Evolutionary conservation across 1,140 invertebrate genomes (phyloP).

Genomic region (Orussus abietinus): DNA sequence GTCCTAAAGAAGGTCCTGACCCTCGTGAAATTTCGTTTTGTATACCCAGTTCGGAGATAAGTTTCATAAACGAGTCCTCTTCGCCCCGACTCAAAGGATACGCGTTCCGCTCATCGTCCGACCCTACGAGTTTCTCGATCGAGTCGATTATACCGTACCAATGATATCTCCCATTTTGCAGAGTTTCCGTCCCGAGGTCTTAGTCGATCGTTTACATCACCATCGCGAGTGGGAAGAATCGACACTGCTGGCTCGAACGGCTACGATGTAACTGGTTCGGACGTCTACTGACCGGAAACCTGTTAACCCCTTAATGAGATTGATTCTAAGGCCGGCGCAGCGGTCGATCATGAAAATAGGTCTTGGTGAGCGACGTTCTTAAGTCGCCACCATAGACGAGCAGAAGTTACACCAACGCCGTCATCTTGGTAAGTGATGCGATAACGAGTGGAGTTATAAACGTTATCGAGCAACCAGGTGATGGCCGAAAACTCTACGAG

Average conservation of each 20-base stretch:
- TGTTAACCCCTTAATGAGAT: slow-evolving; percentile 48
- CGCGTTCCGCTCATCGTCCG: no score
- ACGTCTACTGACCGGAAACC: slow-evolving; percentile 42
- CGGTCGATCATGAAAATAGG: slow-evolving; percentile 28
- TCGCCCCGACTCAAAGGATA: no score
- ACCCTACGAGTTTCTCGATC: no score
- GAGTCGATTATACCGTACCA: no score
- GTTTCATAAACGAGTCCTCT: no score
- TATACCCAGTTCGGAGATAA: no score
- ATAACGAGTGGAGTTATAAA: slow-evolving; percentile 13
- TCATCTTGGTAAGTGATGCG: slow-evolving; percentile 4
- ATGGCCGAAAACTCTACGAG: slow-evolving; percentile 8
- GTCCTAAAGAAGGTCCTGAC: no score
- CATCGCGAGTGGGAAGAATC: neutral
- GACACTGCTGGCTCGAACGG: slow-evolving; percentile 23
- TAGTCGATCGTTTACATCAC: neutral
- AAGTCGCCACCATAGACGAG: no score
- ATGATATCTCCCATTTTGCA: slow-evolving; percentile 25
- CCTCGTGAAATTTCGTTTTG: no score
- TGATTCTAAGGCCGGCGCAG: slow-evolving; percentile 40
- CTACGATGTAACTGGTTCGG: slow-evolving; percentile 30
- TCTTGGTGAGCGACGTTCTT: slow-evolving; percentile 24
- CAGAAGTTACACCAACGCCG: no score
- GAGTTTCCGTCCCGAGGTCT: no score
- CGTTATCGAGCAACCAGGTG: neutral